Base-by-base conservation (phyloP, 2,797 vertebrate genomes). In the Halcyon smyrnensis region DNA sequence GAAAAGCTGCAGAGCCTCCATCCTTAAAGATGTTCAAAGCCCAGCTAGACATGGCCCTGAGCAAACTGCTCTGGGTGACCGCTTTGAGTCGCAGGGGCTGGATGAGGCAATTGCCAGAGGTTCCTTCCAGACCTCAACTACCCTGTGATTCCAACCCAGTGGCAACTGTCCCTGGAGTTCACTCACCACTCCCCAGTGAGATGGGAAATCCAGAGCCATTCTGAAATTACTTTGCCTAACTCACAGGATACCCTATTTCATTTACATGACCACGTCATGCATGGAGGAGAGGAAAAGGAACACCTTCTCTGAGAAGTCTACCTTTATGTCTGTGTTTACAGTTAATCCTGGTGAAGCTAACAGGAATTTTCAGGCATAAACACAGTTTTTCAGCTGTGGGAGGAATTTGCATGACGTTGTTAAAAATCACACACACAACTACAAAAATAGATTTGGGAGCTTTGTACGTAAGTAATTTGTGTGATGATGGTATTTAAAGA, bases 221-320 rank as follows among this genome's bases (percentile, higher is more conserved):
- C 50, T 30, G 1, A 73, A 87, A 16, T 16, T 48, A 70, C 30
- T 39, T 32, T 54, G 54, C 14, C 20, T 69, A 57, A 62, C 7
- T 28, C 34, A 10, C 1, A 14, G 15, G 27, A n/a, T 11, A 18
- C 14, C 3, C 54, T 15, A 60, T 39, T 48, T 30, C 3, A 30
- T 50, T 62, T 17, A 14, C 5, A 1, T 5, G 15, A 15, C 11
- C 8, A 34, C 1, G 32, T 1, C 4, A 37, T 6, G 11, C 20
- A 9, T 0, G 1, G 24, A 67, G 53, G 0, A 63, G 4, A 37
- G 34, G 8, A 79, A 54, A 78, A 0, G 0, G n/a, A 57, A 19
- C 5, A 15, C 9, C 13, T 59, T 17, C 34, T 24, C 41, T 25
- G 32, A 50, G 14, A 59, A 65, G 23, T 9, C 48, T 65, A 1